phyloP scores from a whole-genome alignment of 2,113 vertebrate species.

The Ophiodon elongatus region DNA sequence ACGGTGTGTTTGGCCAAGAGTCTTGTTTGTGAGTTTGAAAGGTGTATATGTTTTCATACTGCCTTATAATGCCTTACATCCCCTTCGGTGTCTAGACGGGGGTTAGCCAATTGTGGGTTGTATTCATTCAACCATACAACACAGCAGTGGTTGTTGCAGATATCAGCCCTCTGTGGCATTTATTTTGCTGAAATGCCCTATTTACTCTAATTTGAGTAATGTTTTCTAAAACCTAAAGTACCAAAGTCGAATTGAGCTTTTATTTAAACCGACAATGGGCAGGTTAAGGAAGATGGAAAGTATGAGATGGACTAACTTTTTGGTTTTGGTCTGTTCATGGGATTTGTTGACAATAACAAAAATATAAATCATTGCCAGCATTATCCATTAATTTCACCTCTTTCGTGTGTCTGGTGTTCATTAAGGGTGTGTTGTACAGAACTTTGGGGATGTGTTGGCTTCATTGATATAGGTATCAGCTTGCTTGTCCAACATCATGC shows the following conservation, averaged over 20 bases:
- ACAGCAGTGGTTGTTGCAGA: background rate
- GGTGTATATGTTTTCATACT: background rate
- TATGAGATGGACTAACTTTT: background rate
- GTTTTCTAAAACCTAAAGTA: background rate
- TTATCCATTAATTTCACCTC: background rate
- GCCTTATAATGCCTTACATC: background rate
- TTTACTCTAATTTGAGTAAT: background rate
- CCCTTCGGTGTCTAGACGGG: background rate
- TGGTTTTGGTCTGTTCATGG: background rate
- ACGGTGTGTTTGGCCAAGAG: background rate
- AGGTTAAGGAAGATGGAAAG: background rate
- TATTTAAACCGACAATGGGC: background rate
- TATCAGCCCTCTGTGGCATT: background rate
- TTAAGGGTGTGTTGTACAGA: background rate
- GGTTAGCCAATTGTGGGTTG: background rate
- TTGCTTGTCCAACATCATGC: background rate
- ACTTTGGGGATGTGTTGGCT: background rate
- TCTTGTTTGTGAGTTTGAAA: background rate
- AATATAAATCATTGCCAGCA: background rate
- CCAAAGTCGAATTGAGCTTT: background rate
- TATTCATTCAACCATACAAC: background rate
- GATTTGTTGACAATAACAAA: conserved; percentile 1
- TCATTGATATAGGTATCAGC: background rate
- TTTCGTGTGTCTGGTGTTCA: background rate
- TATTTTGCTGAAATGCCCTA: background rate